Conservation (phyloP, 2,113 vertebrate species). For the Microcebus jonahi region DNA sequence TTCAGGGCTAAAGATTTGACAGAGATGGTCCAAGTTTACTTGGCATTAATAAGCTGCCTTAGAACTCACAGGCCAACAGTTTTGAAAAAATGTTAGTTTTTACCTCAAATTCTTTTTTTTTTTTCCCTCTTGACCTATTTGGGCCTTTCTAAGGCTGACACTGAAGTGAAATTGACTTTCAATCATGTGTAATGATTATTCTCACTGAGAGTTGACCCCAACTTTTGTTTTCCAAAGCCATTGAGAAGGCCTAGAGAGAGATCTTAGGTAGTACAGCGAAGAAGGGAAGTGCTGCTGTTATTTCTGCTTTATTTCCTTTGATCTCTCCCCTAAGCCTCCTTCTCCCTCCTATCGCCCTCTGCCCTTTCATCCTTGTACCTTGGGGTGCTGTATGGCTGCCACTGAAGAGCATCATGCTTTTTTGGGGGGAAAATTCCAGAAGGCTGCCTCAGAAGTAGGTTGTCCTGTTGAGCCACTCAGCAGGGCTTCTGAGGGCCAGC, state of each 20-base stretch:
- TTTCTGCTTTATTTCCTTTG: neutral
- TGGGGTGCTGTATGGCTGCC: neutral
- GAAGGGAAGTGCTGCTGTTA: neutral
- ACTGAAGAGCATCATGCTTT: neutral
- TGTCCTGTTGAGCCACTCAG: neutral
- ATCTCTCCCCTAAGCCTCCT: constrained; percentile 51
- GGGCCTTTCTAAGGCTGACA: neutral
- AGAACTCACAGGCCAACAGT: neutral
- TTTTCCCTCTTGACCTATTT: neutral
- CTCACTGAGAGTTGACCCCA: neutral
- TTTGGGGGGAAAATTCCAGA: neutral
- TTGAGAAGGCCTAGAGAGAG: neutral
- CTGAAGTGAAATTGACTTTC: constrained; percentile 37
- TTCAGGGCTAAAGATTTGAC: constrained; percentile 62
- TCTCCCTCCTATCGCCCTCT: constrained; percentile 15
- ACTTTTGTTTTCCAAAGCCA: constrained; percentile 47
- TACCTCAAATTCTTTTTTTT: neutral
- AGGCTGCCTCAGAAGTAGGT: neutral
- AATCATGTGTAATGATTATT: constrained; percentile 35
- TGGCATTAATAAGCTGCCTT: constrained; percentile 21
- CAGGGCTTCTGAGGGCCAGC: neutral
- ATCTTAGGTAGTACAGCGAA: neutral
- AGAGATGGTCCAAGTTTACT: constrained; percentile 51
- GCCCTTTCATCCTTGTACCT: constrained; percentile 68
- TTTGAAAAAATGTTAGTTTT: neutral